Evolutionary conservation across 2,113 vertebrate genomes (phyloP).

Genomic region (Mus pahari): DNA sequence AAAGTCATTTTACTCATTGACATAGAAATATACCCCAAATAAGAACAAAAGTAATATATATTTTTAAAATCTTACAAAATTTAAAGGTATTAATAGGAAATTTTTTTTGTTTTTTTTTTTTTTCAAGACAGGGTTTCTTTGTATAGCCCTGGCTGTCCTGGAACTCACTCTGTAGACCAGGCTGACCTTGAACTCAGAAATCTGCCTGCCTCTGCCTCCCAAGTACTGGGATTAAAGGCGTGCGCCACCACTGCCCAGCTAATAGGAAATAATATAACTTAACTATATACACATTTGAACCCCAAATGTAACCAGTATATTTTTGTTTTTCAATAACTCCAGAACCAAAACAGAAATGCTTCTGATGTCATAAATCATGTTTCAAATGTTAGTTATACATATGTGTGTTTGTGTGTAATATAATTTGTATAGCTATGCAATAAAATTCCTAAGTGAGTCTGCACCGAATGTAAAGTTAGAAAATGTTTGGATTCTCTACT

Average conservation of each 20-base stretch:
- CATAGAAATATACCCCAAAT: constrained; percentile 65
- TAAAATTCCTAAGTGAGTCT: constrained; percentile 27
- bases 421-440: constrained; percentile 29
- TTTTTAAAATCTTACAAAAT: constrained; percentile 12
- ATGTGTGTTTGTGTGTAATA: background rate
- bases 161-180: too few species aligned
- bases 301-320: constrained; percentile 25
- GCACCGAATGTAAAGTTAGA: constrained; percentile 19
- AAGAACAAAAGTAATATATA: constrained; percentile 45
- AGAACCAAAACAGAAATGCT: constrained; percentile 11
- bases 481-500: background rate
- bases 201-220: too few species aligned
- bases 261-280: constrained; percentile 51
- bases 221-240: too few species aligned
- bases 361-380: background rate
- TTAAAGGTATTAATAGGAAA: constrained; percentile 45
- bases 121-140: too few species aligned
- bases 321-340: constrained; percentile 45
- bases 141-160: too few species aligned
- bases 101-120: too few species aligned
- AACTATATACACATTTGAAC: background rate
- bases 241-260: too few species aligned
- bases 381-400: constrained; percentile 27
- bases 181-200: too few species aligned
- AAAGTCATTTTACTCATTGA: constrained; percentile 58